Base-by-base conservation (phyloP, 1,140 invertebrate species). In the Zeugodacus cucurbitae region DNA sequence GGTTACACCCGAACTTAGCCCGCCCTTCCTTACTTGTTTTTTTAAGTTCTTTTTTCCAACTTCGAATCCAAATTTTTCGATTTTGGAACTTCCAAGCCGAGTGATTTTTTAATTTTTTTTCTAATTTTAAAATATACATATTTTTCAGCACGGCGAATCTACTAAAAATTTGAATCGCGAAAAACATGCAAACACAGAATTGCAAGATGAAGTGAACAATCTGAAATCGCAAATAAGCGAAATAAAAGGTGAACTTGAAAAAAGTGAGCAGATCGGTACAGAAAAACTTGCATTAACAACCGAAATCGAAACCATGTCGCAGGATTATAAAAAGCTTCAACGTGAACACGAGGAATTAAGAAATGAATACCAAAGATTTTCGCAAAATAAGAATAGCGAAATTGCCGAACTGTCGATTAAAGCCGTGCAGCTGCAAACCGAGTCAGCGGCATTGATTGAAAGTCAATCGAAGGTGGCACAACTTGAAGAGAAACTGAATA, bases 121-220 rank as follows among this genome's bases (percentile, higher is more conserved):
- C 14, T 20, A 54, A 54, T 20, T 54, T 17, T 54, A 20, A 54
- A 54, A 17, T 44, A 44, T 54, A 54, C n/a, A n/a, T 82, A n/a
- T 87, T 67, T 34, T n/a, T 48, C 74, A 92, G 91, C 91, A 92
- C 78, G 89, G 91, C 70, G 91, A 92, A 29, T 89, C 89, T 20
- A 90, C 91, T 17, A 92, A 92, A 88, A 88, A 88, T 1, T 87
- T 91, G 62, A 92, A 90, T 59, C 92, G 91, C 64, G 91, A 92
- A 67, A 92, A 91, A 34, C 90, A 91, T 89, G 37, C 67, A 1
- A 92, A 88, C 88, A 78, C 91, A 0, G 90, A 92, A 78, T 70
- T 92, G 10, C 58, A 89, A n/a, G 57, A 88, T 32, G 89, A 92
- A 89, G 90, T 90, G 37, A 90, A 91, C 26, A 89, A 87, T 17